phyloP scores from a whole-genome alignment of 2,113 vertebrate genomes.

The Callipepla squamata region DNA sequence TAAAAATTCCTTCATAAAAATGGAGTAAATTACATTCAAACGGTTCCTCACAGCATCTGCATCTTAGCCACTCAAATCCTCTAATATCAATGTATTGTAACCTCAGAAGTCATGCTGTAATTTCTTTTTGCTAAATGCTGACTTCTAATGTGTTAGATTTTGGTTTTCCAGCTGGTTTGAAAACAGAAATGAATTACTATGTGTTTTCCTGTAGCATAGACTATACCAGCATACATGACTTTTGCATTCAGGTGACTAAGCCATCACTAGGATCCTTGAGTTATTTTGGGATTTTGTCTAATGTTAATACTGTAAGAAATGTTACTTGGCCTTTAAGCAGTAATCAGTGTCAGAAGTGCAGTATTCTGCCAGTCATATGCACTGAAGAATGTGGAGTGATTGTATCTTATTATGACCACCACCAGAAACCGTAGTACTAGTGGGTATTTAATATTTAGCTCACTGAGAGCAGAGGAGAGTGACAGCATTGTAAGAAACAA shows the following conservation, averaged over 20 bases:
- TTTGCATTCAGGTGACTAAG: background rate
- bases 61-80: background rate
- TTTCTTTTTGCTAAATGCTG: background rate
- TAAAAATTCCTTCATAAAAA: background rate
- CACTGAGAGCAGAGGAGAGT: background rate
- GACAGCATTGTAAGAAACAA: background rate
- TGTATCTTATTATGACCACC: background rate
- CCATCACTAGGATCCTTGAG: background rate
- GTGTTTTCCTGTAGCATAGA: background rate
- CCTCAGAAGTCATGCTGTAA: background rate
- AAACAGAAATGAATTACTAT: background rate
- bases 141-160: background rate
- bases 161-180: background rate
- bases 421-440: background rate
- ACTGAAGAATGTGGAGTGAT: background rate
- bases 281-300: background rate
- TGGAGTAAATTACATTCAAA: background rate
- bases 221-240: background rate
- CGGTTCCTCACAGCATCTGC: rapidly evolving
- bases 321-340: background rate
- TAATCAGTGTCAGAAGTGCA: background rate
- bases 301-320: background rate
- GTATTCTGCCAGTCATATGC: background rate
- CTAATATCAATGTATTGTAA: background rate
- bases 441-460: background rate